Evolutionary conservation across 1,140 invertebrate genomes (phyloP).

Genomic region (Eupeodes corollae): DNA sequence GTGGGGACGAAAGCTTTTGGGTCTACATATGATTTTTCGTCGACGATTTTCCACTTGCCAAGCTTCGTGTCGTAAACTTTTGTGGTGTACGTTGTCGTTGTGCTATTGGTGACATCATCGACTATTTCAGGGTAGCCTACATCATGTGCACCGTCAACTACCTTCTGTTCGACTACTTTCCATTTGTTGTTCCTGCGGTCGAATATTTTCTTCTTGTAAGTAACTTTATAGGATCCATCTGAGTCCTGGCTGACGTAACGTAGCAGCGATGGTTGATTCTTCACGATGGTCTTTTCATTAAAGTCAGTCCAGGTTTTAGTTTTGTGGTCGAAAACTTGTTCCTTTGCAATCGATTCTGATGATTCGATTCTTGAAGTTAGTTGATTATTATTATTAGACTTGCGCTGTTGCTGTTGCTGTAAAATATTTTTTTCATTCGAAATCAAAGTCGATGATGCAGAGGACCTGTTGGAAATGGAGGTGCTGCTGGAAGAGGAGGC

Average conservation of each 20-base stretch:
- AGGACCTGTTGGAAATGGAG: too few relatives aligned
- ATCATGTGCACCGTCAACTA: constrained; percentile 26
- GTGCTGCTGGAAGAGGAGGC: too few relatives aligned
- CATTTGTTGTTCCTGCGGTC: constrained; percentile 32
- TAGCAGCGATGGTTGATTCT: constrained; percentile 21
- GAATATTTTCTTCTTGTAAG: constrained; percentile 36
- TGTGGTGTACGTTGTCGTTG: constrained; percentile 35
- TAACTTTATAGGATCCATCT: constrained; percentile 28
- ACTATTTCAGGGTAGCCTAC: constrained; percentile 35
- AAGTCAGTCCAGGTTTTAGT: constrained; percentile 35
- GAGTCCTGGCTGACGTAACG: constrained; percentile 33
- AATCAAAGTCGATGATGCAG: too few relatives aligned
- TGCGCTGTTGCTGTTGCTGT: too few relatives aligned
- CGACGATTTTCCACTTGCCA: constrained; percentile 33
- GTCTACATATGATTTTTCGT: constrained; percentile 35
- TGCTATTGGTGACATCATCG: constrained; percentile 37
- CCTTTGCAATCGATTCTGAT: constrained; percentile 14
- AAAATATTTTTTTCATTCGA: too few relatives aligned
- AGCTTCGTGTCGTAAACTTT: constrained; percentile 36
- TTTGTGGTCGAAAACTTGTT: constrained; percentile 33
- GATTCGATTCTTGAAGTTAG: too few relatives aligned
- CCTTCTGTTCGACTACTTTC: constrained; percentile 33
- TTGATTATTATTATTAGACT: too few relatives aligned
- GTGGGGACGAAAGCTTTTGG: constrained; percentile 33
- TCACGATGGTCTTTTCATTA: constrained; percentile 18